Percentiles rank a stretch among this genome's conserved stretches.
Evolutionary conservation across 2,797 vertebrate species (phyloP).

Genomic region (Acestrorhynchus altus): DNA sequence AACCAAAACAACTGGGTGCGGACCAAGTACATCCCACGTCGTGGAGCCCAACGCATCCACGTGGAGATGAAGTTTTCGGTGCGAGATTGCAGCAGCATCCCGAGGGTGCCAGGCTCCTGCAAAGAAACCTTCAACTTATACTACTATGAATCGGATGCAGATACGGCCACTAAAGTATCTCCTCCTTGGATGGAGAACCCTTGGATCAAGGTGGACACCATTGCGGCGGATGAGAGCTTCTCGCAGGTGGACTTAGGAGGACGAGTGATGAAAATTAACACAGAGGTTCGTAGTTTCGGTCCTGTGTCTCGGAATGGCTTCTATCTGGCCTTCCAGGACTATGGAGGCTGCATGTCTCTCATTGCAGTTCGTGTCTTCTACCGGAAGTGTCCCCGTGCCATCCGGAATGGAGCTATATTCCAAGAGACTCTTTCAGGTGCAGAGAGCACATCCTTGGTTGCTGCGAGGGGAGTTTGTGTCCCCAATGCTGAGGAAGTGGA

Average conservation of each 20-base stretch:
- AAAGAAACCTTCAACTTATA: slow-evolving; percentile 99
- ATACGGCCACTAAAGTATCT: slow-evolving; percentile 88
- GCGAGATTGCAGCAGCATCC: slow-evolving; percentile 97
- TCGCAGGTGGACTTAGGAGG: slow-evolving; percentile 97
- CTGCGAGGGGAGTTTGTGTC: slow-evolving; percentile 92
- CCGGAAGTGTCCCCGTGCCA: slow-evolving; percentile 91
- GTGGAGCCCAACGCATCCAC: slow-evolving; percentile 93
- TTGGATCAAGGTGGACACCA: slow-evolving; percentile 98
- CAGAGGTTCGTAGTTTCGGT: slow-evolving; percentile 94
- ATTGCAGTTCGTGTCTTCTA: slow-evolving; percentile 96
- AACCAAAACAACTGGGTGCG: slow-evolving; percentile 99
- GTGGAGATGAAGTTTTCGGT: slow-evolving; percentile 99
- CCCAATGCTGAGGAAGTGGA: slow-evolving; percentile 96
- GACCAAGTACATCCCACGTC: slow-evolving; percentile 93
- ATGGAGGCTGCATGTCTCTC: slow-evolving; percentile 95
- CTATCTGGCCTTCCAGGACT: slow-evolving; percentile 91
- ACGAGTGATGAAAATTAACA: slow-evolving; percentile 99
- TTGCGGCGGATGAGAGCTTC: slow-evolving; percentile 96
- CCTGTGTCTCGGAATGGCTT: slow-evolving; percentile 91
- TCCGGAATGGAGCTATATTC: slow-evolving; percentile 93
- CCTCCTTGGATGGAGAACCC: slow-evolving; percentile 99
- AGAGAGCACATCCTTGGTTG: slow-evolving; percentile 95
- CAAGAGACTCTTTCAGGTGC: slow-evolving; percentile 96
- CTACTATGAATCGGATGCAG: slow-evolving; percentile 91
- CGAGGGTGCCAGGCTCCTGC: slow-evolving; percentile 94